A percentile compares a stretch with the other conserved stretches of the same genome.
These are phyloP conservation scores for Merops nubicus DNA, from an alignment of 2,113 vertebrate genomes.

Conservation along the genomic window DNA sequence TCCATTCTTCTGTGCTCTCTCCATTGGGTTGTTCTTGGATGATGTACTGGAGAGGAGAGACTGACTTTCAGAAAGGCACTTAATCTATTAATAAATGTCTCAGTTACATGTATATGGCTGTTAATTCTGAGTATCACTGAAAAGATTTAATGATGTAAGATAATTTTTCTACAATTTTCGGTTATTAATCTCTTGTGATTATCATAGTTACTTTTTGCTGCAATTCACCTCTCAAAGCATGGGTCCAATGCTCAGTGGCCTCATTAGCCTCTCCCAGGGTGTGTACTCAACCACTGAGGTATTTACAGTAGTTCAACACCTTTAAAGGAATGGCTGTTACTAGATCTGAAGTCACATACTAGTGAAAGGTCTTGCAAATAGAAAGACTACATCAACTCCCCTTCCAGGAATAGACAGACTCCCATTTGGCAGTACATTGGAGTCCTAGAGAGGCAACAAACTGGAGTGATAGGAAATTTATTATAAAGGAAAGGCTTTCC, in stretches of 20 bases:
- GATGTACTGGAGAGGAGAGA: not conserved
- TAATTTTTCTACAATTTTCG: not conserved
- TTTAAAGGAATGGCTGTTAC: not conserved
- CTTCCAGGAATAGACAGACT: not conserved
- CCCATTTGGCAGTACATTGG: fast-evolving
- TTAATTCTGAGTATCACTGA: not conserved
- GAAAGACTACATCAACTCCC: not conserved
- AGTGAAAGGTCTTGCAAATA: not conserved
- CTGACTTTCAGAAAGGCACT: not conserved
- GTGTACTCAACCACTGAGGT: not conserved
- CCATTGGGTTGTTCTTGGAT: not conserved
- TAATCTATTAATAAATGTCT: not conserved
- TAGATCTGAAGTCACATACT: not conserved
- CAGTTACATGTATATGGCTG: not conserved
- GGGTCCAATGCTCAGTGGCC: not conserved
- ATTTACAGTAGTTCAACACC: not conserved
- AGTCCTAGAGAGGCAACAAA: not conserved
- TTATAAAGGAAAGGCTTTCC: not conserved
- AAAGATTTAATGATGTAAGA: not conserved
- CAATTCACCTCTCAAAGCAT: not conserved
- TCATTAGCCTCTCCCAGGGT: not conserved
- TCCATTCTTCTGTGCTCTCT: not conserved
- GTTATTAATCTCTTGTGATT: not conserved
- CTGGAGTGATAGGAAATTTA: not conserved
- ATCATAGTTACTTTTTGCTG: not conserved